Percentiles rank a stretch among this genome's conserved stretches.
Conservation (phyloP, 2,113 vertebrate species). For the Anas platyrhynchos region DNA sequence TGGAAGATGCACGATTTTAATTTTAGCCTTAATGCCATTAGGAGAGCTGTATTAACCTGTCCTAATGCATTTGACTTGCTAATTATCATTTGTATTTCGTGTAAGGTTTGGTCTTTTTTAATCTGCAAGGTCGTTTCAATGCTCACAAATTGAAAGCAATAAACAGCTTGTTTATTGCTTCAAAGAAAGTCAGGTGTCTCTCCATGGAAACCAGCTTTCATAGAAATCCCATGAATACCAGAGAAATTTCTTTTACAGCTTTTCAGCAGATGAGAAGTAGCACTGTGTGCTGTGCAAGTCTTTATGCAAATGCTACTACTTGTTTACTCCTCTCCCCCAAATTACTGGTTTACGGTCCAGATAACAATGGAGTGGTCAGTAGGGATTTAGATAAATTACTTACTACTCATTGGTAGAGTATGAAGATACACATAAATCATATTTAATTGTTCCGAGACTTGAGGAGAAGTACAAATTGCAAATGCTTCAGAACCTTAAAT, state of each 20-base stretch:
- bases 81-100: neutral
- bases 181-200: neutral
- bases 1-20: neutral
- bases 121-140: neutral
- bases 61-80: neutral
- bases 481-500: neutral
- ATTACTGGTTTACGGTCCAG: neutral
- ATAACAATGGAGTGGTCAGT: neutral
- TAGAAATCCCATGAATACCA: neutral
- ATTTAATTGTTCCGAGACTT: neutral
- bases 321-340: neutral
- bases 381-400: neutral
- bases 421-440: neutral
- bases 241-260: neutral
- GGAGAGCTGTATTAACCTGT: neutral
- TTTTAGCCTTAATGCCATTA: neutral
- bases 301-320: neutral
- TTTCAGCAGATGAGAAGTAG: neutral
- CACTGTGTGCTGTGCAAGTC: neutral
- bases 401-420: neutral
- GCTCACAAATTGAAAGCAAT: neutral
- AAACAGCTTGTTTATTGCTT: slow-evolving; percentile 7
- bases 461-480: neutral
- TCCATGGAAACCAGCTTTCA: slow-evolving; percentile 51
- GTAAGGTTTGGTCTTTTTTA: neutral